Percentiles rank a stretch among this genome's conserved stretches.
Conservation (phyloP, 2,113 vertebrate species). For the Dendropsophus ebraccatus region DNA sequence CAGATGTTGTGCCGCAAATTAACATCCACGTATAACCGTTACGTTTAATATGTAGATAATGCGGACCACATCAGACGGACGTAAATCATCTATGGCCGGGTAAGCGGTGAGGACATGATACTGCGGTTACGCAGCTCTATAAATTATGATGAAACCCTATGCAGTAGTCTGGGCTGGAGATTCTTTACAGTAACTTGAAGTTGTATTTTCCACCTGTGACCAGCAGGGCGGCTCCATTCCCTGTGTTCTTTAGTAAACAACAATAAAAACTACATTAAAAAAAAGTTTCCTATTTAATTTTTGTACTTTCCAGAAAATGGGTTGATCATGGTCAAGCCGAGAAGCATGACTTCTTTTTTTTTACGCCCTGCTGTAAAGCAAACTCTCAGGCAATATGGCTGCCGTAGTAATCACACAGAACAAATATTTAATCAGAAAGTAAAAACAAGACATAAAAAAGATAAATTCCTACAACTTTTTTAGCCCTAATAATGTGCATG, state of each 20-base stretch:
- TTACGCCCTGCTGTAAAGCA: too few species aligned
- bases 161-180: background rate
- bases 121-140: slow-evolving; percentile 11
- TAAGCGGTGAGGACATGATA: background rate
- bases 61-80: slow-evolving; percentile 9
- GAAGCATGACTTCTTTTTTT: too few species aligned
- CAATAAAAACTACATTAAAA: too few species aligned
- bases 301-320: too few species aligned
- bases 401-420: background rate
- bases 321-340: too few species aligned
- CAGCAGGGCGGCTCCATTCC: background rate
- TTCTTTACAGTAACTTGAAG: background rate
- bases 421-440: background rate
- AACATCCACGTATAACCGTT: slow-evolving; percentile 29
- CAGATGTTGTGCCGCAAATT: slow-evolving; percentile 57
- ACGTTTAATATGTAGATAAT: slow-evolving; percentile 49
- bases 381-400: background rate
- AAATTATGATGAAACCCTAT: background rate
- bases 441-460: background rate
- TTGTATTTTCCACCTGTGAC: background rate
- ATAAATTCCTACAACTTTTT: background rate
- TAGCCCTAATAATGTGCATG: background rate
- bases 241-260: background rate
- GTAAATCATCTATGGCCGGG: slow-evolving; percentile 15
- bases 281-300: too few species aligned